Evolutionary conservation across 2,888 invertebrate genomes (phyloP).

Genomic region (Oscheius sp.): DNA sequence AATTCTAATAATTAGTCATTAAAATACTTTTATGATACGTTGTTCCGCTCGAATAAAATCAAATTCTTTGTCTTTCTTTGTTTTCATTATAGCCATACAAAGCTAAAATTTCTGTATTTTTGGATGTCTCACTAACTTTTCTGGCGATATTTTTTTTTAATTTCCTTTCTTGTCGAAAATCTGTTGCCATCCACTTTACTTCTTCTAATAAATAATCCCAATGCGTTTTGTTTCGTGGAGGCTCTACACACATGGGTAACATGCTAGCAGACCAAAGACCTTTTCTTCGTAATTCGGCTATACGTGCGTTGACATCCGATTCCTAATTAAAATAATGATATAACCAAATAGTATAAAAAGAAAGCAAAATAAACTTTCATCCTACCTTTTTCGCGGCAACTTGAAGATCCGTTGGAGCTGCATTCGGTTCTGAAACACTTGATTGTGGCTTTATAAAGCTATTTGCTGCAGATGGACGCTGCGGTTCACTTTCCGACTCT

Average conservation of each 20-base stretch:
- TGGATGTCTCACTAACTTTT: conserved; percentile 40
- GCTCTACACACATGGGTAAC: conserved; percentile 80
- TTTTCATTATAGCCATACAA: background rate
- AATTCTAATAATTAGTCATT: background rate
- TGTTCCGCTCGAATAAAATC: background rate
- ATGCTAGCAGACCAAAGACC: conserved; percentile 85
- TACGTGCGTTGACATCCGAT: conserved; percentile 90
- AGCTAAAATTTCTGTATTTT: background rate
- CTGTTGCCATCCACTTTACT: conserved; percentile 94
- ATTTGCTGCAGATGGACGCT: too few species aligned
- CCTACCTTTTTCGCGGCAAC: too few species aligned
- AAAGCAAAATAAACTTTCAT: too few species aligned
- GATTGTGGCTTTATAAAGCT: too few species aligned
- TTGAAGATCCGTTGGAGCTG: too few species aligned
- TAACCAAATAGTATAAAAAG: background rate
- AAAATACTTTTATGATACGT: background rate
- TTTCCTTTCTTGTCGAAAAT: conserved; percentile 95
- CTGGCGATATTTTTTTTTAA: conserved; percentile 81
- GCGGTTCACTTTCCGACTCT: too few species aligned
- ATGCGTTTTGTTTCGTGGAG: conserved; percentile 88
- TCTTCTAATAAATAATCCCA: conserved; percentile 99
- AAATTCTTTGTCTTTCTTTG: background rate
- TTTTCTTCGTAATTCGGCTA: conserved; percentile 88
- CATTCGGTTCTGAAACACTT: too few species aligned
- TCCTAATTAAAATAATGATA: conserved; percentile 76